phyloP scores from a whole-genome alignment of 2,797 vertebrate species.

The Linurgus olivaceus region DNA sequence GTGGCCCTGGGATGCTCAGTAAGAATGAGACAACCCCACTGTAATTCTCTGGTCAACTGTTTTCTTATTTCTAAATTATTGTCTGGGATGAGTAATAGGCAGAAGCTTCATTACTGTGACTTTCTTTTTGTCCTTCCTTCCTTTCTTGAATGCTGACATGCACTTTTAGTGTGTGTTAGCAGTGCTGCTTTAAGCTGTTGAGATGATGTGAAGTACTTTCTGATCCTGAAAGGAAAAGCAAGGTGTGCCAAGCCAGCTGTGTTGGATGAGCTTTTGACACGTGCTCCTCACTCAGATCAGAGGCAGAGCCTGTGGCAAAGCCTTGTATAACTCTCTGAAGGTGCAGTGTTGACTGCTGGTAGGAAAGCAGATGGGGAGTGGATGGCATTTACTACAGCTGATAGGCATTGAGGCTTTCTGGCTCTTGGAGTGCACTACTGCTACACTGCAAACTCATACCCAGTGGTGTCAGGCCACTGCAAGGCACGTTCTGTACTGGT shows the following conservation, averaged over 20 bases:
- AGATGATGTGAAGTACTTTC: background rate
- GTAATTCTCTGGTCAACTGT: conserved; percentile 52
- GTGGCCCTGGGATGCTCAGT: background rate
- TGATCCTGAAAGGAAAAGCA: background rate
- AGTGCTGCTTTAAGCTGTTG: background rate
- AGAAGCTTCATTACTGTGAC: conserved; percentile 5
- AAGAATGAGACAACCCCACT: conserved; percentile 47
- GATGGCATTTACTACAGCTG: background rate
- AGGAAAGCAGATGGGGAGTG: background rate
- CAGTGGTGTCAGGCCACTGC: background rate
- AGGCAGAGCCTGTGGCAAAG: background rate
- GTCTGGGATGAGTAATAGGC: background rate
- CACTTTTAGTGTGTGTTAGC: background rate
- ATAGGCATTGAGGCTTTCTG: background rate
- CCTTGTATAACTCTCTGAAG: background rate
- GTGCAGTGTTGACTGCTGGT: background rate
- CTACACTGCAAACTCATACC: background rate
- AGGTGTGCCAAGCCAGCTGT: background rate
- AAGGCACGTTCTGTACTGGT: fast-evolving
- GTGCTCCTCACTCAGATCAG: background rate
- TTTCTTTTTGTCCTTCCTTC: background rate
- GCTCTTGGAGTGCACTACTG: background rate
- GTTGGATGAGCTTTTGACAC: background rate
- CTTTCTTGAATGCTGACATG: background rate
- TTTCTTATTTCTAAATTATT: conserved; percentile 60